Evolutionary conservation across 2,113 vertebrate genomes (phyloP).

Genomic region (Microtus montanus): DNA sequence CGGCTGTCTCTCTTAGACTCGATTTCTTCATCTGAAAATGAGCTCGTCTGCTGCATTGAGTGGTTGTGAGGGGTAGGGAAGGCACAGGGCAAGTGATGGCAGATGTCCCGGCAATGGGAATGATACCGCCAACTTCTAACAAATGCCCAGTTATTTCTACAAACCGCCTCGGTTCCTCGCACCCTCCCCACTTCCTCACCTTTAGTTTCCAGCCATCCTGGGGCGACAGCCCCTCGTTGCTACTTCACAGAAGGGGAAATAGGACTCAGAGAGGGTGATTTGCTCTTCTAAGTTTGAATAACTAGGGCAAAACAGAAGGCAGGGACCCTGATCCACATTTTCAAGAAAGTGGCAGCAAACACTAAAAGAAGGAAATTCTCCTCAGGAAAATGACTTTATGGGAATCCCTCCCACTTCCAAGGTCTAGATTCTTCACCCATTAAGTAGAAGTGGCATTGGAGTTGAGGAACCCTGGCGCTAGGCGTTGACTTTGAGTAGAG

Average conservation of each 20-base stretch:
- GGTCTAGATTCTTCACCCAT: background rate
- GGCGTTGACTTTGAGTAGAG: background rate
- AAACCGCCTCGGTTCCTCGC: rapidly evolving
- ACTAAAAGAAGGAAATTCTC: background rate
- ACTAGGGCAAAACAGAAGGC: background rate
- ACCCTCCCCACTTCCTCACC: rapidly evolving
- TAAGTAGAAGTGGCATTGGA: background rate
- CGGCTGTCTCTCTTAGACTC: background rate
- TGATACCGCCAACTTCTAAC: background rate
- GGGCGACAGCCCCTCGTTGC: background rate
- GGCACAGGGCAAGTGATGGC: background rate
- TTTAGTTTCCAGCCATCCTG: no score
- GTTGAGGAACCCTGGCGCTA: no score
- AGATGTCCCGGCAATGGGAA: background rate
- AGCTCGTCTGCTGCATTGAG: background rate
- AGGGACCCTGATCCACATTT: background rate
- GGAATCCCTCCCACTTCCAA: background rate
- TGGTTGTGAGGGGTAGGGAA: background rate
- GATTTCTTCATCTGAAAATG: background rate
- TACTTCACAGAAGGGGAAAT: background rate
- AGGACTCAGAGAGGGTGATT: background rate
- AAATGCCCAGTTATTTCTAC: rapidly evolving
- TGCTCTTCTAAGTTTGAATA: background rate
- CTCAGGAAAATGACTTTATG: background rate
- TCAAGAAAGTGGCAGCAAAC: background rate